A percentile compares a stretch with the other conserved stretches of the same genome.
phyloP scores from a whole-genome alignment of 2,888 invertebrate species.

The Eristalis arbustorum region DNA sequence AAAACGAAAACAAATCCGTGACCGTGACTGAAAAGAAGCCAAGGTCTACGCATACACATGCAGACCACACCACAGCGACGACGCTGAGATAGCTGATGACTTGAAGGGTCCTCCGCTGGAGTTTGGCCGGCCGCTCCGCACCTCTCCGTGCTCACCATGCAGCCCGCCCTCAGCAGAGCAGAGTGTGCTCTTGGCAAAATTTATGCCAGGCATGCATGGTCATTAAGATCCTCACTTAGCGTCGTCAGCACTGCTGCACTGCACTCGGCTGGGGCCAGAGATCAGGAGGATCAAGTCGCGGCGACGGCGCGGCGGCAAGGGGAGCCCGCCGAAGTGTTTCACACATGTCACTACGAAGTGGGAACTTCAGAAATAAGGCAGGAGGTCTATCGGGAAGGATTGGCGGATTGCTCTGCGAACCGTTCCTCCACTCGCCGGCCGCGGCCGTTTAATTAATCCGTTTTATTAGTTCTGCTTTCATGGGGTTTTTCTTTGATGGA shows the following conservation, averaged over 20 bases:
- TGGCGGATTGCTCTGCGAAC: constrained; percentile 50
- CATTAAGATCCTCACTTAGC: constrained; percentile 66
- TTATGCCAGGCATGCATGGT: constrained; percentile 62
- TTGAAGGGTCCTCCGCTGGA: background rate
- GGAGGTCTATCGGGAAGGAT: constrained; percentile 78
- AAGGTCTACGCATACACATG: constrained; percentile 57
- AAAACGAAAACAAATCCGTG: constrained; percentile 49
- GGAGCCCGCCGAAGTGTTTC: constrained; percentile 25
- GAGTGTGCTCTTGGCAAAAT: constrained; percentile 39
- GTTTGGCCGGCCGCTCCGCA: background rate
- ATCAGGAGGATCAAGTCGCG: constrained; percentile 45
- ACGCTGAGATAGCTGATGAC: background rate
- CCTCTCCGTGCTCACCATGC: background rate
- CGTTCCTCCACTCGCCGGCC: constrained; percentile 15
- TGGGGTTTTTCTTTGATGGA: constrained; percentile 55
- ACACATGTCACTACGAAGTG: constrained; percentile 33
- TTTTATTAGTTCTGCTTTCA: constrained; percentile 64
- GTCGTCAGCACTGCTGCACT: background rate
- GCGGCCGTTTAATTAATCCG: constrained; percentile 63
- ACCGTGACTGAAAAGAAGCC: constrained; percentile 70
- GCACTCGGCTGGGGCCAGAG: constrained; percentile 48
- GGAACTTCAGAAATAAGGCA: constrained; percentile 77
- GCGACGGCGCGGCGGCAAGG: background rate
- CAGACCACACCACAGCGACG: background rate
- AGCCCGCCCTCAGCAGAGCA: background rate